Evolutionary conservation across 2,888 invertebrate species (phyloP).

Genomic region (Alviniconcha strummeri): DNA sequence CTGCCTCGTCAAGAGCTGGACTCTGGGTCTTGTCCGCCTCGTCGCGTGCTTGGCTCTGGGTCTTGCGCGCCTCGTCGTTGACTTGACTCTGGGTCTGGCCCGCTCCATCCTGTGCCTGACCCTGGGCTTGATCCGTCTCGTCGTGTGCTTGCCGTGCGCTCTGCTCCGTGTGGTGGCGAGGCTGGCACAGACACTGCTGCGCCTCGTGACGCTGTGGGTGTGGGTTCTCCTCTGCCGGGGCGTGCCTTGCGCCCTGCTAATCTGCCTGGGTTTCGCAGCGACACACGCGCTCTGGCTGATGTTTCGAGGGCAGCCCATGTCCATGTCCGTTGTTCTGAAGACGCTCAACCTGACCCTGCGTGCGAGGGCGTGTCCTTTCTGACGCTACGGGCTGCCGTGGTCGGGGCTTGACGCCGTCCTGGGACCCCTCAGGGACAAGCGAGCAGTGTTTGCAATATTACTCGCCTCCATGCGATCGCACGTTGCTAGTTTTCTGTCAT

Average conservation of each 20-base stretch:
- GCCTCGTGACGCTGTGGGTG: neutral
- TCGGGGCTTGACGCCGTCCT: too few species aligned
- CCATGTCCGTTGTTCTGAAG: neutral
- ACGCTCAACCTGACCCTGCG: conserved; percentile 27
- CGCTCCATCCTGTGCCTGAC: neutral
- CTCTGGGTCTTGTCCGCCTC: too few species aligned
- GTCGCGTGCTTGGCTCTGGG: neutral
- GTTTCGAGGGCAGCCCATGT: neutral
- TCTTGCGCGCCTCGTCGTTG: too few species aligned
- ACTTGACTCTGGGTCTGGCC: neutral
- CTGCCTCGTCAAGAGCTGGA: neutral
- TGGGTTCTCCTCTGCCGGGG: conserved; percentile 3
- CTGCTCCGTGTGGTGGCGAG: neutral
- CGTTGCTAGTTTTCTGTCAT: neutral
- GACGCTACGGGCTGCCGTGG: neutral
- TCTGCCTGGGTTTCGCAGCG: conserved; percentile 3
- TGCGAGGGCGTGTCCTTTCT: conserved; percentile 13
- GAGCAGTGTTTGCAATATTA: neutral
- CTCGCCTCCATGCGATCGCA: neutral
- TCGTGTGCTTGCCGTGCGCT: neutral
- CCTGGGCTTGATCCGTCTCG: neutral
- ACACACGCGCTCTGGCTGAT: conserved; percentile 11
- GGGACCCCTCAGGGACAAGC: neutral
- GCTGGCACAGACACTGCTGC: neutral
- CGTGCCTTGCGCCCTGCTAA: conserved; percentile 9